Evolutionary conservation across 1,140 invertebrate genomes (phyloP).

Genomic region (Diuraphis noxia): DNA sequence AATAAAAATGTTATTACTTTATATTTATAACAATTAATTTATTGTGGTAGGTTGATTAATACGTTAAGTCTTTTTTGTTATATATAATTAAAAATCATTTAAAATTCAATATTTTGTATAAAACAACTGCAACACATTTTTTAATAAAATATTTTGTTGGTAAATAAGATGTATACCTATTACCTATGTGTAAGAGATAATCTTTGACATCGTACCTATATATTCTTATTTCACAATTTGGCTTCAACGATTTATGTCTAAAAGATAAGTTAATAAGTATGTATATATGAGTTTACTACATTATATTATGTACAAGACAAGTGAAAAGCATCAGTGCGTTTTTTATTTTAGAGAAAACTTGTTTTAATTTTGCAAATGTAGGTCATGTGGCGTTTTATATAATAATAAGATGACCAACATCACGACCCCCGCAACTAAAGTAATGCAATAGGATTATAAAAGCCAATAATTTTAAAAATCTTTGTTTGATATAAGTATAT

Average conservation of each 20-base stretch:
- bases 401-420: constrained; percentile 1
- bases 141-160: background rate
- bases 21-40: background rate
- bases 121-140: background rate
- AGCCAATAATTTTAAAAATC: background rate
- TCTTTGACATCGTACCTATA: background rate
- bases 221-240: background rate
- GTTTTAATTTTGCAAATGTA: background rate
- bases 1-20: too few relatives aligned
- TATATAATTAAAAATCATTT: too few relatives aligned
- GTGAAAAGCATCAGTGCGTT: background rate
- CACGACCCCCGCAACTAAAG: background rate
- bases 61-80: background rate
- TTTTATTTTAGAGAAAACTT: background rate
- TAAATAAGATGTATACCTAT: background rate
- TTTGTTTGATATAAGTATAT: background rate
- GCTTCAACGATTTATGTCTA: background rate
- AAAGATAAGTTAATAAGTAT: background rate
- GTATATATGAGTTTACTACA: background rate
- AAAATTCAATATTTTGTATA: too few relatives aligned
- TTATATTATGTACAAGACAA: background rate
- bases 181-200: background rate
- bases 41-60: background rate
- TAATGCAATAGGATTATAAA: background rate
- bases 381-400: background rate